phyloP scores from a whole-genome alignment of 2,888 invertebrate genomes.

The Beris morrisii region DNA sequence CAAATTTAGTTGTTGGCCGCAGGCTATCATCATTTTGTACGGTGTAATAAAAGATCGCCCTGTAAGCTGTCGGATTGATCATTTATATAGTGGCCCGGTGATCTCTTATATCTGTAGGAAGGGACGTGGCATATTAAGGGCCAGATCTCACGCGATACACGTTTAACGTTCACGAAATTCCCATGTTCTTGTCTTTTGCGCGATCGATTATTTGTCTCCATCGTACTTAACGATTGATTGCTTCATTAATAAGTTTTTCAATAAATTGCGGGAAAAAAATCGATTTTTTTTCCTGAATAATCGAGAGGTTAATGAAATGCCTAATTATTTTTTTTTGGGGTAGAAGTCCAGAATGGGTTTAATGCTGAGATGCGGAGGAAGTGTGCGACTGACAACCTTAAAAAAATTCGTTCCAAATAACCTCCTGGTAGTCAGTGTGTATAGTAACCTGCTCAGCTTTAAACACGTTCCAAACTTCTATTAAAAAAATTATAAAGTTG shows the following conservation, averaged over 20 bases:
- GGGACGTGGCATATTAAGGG: slow-evolving; percentile 23
- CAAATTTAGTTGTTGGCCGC: slow-evolving; percentile 23
- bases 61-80: slow-evolving; percentile 31
- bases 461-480: too few species aligned
- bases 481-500: too few species aligned
- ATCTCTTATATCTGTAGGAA: slow-evolving; percentile 1
- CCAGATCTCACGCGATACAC: slow-evolving; percentile 29
- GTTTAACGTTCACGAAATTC: slow-evolving; percentile 12
- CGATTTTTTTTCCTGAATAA: too few species aligned
- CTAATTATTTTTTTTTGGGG: too few species aligned
- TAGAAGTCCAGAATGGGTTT: too few species aligned
- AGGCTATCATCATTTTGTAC: slow-evolving; percentile 30
- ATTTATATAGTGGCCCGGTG: slow-evolving; percentile 28
- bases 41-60: slow-evolving; percentile 33
- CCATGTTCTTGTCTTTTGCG: slow-evolving; percentile 28
- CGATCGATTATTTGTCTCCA: slow-evolving; percentile 12
- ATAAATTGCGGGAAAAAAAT: too few species aligned
- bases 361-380: too few species aligned
- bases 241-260: slow-evolving; percentile 20
- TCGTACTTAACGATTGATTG: slow-evolving; percentile 21
- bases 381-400: too few species aligned
- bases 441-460: too few species aligned
- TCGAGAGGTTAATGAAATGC: too few species aligned
- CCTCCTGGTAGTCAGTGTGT: too few species aligned
- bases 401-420: too few species aligned